Evolutionary conservation across 1,140 invertebrate genomes (phyloP), one percentile per base, ranked within the genome.

Genomic region (Halyomorpha halys): DNA sequence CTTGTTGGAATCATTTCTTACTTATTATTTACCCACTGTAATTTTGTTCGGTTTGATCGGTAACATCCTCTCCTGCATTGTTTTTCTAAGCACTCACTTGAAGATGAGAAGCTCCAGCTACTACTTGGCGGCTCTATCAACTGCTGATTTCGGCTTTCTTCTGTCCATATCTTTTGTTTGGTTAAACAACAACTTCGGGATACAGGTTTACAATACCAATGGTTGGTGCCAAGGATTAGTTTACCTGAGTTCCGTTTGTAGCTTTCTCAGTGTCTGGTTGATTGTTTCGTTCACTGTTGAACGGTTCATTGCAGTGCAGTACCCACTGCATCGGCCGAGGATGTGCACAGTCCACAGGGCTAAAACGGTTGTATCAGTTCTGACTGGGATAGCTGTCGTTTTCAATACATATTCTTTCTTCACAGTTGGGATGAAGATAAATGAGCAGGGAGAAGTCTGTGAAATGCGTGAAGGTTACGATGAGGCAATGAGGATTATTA

Each of bases 211-310:
- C 59, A 80, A 82, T 69, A 74, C 74, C 44, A 72, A 77, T 2
- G 77, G 80, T 8, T 80, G 79, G 74, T 84, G 83, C 69, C 80
- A 83, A 65, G 72, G 74, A 1, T 71, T 82, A 11, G 79, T 81
- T 3, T 84, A 83, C 69, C 68, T 80, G 0, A 78, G 76, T 51
- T 79, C 80, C 47, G 80, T 88, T 30, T 83, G 83, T 62, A 82
- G 84, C 69, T 87, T 86, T 69, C 76, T 87, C 18, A 90, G 86
- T 66, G 84, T 88, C 0, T 92, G 89, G 88, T 79, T 90, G 59
- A 86, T 89, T 1, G 87, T 93, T 4, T 86, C 87, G 2, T 92
- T 94, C 73, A 93, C 90, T 0, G 80, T 90, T 0, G 91, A 94
- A 72, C 74, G 91, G 19, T 92, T 90, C 72, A 82, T 93, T 6